A percentile compares a stretch with the other conserved stretches of the same genome.
phyloP scores from a whole-genome alignment of 2,797 vertebrate species.

The Dermochelys coriacea region DNA sequence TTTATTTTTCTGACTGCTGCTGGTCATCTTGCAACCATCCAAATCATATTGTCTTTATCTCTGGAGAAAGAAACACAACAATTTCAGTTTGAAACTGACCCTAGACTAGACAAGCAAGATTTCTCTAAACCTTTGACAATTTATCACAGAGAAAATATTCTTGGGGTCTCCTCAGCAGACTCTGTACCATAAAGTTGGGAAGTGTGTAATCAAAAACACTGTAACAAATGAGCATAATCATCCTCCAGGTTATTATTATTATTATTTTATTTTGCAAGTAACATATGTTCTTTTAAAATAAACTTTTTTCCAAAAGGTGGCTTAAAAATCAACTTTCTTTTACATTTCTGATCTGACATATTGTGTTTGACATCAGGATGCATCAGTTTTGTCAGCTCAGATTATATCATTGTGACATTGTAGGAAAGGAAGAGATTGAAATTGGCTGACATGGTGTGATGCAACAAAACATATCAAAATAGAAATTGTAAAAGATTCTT shows the following conservation, averaged over 20 bases:
- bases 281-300: not conserved
- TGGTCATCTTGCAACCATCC: not conserved
- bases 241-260: not conserved
- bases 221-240: not conserved
- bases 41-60: slow-evolving; percentile 9
- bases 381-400: not conserved
- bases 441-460: slow-evolving; percentile 18
- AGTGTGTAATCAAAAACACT: not conserved
- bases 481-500: slow-evolving; percentile 49
- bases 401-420: not conserved
- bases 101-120: not conserved
- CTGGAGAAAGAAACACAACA: not conserved
- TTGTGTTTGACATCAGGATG: not conserved
- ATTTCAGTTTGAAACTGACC: not conserved
- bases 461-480: slow-evolving; percentile 46
- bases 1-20: slow-evolving; percentile 43
- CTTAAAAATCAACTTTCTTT: not conserved
- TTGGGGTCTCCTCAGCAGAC: not conserved
- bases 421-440: not conserved
- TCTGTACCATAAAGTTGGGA: not conserved
- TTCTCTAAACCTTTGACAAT: slow-evolving; percentile 17
- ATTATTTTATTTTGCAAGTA: not conserved
- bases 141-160: not conserved
- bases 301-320: not conserved
- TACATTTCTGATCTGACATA: not conserved